phyloP scores from a whole-genome alignment of 2,113 vertebrate species.

The Bettongia penicillata region DNA sequence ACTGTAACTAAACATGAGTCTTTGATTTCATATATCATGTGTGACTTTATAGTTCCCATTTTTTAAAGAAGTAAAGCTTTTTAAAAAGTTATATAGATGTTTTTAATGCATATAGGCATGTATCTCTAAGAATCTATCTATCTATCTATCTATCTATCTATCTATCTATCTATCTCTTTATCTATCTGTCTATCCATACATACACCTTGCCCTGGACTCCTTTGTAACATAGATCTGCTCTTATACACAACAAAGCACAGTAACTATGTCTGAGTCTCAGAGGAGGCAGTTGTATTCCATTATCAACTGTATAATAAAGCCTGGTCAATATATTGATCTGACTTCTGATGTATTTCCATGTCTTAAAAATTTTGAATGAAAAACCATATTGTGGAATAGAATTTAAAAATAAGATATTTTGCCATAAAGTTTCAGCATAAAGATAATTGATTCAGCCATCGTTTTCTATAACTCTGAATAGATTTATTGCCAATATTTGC shows the following conservation, averaged over 20 bases:
- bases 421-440: neutral
- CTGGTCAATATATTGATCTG: neutral
- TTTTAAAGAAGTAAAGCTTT: neutral
- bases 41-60: neutral
- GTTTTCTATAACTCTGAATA: neutral
- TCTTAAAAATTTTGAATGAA: neutral
- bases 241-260: neutral
- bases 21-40: neutral
- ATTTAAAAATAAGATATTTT: neutral
- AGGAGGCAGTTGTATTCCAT: neutral
- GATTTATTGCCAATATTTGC: neutral
- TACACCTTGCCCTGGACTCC: neutral
- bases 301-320: neutral
- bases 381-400: neutral
- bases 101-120: neutral
- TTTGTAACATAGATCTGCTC: neutral
- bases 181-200: too few relatives aligned
- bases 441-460: neutral
- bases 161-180: too few relatives aligned
- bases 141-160: too few relatives aligned
- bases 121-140: too few relatives aligned
- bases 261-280: neutral
- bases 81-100: neutral
- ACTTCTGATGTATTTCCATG: neutral
- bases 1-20: neutral